Evolutionary conservation across 2,113 vertebrate genomes (phyloP), one percentile per base, ranked within the genome.

Genomic region (Microtus pennsylvanicus): DNA sequence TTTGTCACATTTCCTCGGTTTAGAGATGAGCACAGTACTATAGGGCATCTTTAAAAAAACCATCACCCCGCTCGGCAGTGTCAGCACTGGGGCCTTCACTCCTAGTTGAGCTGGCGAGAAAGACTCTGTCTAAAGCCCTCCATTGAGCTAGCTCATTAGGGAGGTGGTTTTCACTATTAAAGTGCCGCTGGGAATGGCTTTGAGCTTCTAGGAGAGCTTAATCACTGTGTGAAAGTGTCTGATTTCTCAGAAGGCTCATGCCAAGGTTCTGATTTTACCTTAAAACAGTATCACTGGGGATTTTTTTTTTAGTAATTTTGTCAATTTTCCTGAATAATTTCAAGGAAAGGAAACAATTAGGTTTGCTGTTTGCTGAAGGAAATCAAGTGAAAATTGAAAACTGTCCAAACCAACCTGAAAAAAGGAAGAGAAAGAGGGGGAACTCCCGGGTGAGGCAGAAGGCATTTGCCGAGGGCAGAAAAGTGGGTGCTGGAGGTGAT

Each of bases 321-420:
- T 93, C 90, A 81, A 47, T 45, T 88, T 78, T 69, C 52, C 45
- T 88, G 67, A 90, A 58, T 33, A 89, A 94, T 76, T 72, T 94
- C 67, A 86, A 89, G 30, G 16, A 45, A 83, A 91, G 90, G 22
- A 58, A 95, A 89, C 30, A 82, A 86, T 65, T n/a, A 87, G 22
- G n/a, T 47, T 58, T 92, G 12, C 61, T 33, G n/a, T 91, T 67
- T 72, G 74, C 80, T 26, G 12, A 8, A 16, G 16, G 47, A 42
- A 45, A 63, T 50, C 30, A 69, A 33, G 13, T 42, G 5, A 81
- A 52, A 92, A 80, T 1, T n/a, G 28, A 21, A 11, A 52, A 76
- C 24, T 19, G 38, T 91, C 19, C 5, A n/a, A 76, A 55, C 9
- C 33, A 65, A 61, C 50, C 52, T 22, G 42, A 67, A 63, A 47